phyloP scores from a whole-genome alignment of 2,113 vertebrate species.

The Bombycilla garrulus region DNA sequence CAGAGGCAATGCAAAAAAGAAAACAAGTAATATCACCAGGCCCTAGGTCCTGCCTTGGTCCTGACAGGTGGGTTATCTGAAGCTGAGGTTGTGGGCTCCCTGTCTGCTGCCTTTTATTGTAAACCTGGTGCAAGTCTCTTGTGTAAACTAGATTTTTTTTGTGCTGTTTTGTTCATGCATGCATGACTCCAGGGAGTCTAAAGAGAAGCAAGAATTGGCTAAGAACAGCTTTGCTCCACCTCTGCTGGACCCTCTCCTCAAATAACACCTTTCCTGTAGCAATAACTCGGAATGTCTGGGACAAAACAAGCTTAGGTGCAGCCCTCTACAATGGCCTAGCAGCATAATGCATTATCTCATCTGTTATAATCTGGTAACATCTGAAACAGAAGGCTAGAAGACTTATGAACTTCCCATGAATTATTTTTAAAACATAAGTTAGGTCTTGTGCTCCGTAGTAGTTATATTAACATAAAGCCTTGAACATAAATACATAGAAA shows the following conservation, averaged over 20 bases:
- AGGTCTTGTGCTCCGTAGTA: not conserved
- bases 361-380: not conserved
- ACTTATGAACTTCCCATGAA: not conserved
- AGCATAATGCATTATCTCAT: not conserved
- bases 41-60: not conserved
- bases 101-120: not conserved
- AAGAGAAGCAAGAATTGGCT: not conserved
- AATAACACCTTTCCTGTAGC: not conserved
- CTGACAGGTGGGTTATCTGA: not conserved
- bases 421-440: not conserved
- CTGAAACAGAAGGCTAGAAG: not conserved
- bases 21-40: not conserved
- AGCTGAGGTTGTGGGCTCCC: not conserved
- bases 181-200: not conserved
- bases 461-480: not conserved
- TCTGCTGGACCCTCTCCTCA: not conserved
- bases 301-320: not conserved
- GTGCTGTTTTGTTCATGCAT: not conserved
- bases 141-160: not conserved
- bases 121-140: not conserved
- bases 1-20: not conserved
- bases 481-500: not conserved
- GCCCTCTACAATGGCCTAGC: not conserved
- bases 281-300: not conserved
- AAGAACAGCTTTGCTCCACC: not conserved